These are phyloP conservation scores for Tetranychus truncatus DNA, from an alignment of 2,888 invertebrate genomes.

Conservation along the genomic window DNA sequence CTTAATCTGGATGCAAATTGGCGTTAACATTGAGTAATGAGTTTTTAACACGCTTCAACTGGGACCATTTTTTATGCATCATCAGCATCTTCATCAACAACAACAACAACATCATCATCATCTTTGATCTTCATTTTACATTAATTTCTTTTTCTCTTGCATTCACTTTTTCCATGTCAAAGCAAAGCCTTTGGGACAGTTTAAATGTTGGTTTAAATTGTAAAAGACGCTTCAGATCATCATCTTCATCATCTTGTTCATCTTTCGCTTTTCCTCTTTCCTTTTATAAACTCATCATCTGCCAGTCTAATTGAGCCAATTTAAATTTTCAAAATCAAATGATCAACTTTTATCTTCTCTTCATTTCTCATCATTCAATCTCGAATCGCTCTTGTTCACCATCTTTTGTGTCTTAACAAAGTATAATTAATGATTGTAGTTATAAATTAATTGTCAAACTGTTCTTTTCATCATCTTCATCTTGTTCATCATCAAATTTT, in stretches of 20 bases:
- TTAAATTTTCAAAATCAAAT: no score
- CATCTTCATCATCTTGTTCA: not conserved
- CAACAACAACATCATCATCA: not conserved
- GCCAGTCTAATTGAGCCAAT: no score
- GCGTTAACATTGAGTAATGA: not conserved
- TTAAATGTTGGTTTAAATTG: not conserved
- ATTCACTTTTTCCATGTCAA: not conserved
- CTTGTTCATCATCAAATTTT: not conserved
- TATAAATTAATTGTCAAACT: no score
- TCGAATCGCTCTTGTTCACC: no score
- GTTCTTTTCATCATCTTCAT: not conserved
- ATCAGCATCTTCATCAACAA: not conserved
- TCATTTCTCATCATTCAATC: no score
- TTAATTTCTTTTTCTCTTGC: not conserved
- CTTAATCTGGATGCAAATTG: slow-evolving; percentile 1
- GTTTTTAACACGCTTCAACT: slow-evolving; percentile 1
- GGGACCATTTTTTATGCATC: not conserved
- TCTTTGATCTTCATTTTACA: not conserved
- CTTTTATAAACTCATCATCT: not conserved
- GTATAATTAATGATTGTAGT: no score
- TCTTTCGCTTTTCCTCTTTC: not conserved
- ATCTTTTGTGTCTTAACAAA: no score
- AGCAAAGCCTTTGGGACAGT: not conserved
- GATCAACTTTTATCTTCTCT: no score
- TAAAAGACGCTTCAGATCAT: not conserved